Evolutionary conservation across 2,113 vertebrate species (phyloP).

Genomic region (sheep (Ovis aries)): DNA sequence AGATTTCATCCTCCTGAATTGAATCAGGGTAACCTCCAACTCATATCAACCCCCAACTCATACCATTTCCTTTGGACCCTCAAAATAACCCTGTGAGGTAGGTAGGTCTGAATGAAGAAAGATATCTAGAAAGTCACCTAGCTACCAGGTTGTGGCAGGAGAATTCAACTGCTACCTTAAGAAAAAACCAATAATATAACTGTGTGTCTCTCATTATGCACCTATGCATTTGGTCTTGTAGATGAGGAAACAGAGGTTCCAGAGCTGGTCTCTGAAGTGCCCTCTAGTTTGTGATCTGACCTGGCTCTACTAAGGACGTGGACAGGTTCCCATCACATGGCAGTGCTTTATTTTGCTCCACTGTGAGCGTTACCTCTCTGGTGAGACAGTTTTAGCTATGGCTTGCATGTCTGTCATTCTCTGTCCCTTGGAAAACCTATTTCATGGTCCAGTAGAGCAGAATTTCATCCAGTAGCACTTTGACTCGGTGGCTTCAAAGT

Average conservation of each 20-base stretch:
- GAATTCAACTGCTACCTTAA: neutral
- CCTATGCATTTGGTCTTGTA: neutral
- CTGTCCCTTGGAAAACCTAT: conserved; percentile 54
- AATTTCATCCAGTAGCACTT: conserved; percentile 50
- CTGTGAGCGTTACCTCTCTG: neutral
- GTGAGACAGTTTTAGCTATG: neutral
- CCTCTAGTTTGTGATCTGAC: neutral
- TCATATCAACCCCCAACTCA: neutral
- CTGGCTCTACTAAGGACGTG: neutral
- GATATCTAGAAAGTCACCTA: neutral
- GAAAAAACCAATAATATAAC: neutral
- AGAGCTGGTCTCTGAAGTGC: neutral
- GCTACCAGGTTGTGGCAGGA: neutral
- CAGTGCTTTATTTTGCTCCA: neutral
- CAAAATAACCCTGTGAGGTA: neutral
- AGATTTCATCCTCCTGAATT: neutral
- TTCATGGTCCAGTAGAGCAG: conserved; percentile 64
- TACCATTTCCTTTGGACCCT: neutral
- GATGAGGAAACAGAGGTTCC: neutral
- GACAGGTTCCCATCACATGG: neutral
- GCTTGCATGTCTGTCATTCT: conserved; percentile 24
- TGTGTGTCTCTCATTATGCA: neutral
- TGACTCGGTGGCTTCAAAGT: conserved; percentile 59
- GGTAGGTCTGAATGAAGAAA: neutral
- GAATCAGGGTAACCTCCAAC: neutral